A percentile compares a stretch with the other conserved stretches of the same genome.
Evolutionary conservation across 2,113 vertebrate genomes (phyloP).

Genomic region (Calidris pygmaea): DNA sequence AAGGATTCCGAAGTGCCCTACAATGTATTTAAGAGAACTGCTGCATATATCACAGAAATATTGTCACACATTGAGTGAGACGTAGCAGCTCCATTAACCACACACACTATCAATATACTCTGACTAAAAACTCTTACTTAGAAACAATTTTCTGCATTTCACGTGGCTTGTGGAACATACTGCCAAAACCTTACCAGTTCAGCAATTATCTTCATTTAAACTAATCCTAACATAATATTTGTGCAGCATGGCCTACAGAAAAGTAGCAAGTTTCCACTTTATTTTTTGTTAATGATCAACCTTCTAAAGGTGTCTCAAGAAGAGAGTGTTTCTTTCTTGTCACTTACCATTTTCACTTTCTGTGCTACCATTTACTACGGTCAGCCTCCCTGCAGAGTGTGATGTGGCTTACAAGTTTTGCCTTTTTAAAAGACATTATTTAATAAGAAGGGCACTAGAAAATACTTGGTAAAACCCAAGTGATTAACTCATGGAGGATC

Average conservation of each 20-base stretch:
- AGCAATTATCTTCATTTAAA: constrained; percentile 42
- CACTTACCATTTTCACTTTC: neutral
- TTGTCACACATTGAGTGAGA: neutral
- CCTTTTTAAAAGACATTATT: neutral
- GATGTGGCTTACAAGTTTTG: neutral
- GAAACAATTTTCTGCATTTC: neutral
- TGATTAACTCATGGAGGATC: neutral
- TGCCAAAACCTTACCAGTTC: constrained; percentile 8
- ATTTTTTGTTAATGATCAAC: constrained; percentile 1
- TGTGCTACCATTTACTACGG: neutral
- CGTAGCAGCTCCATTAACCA: neutral
- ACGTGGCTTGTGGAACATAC: neutral
- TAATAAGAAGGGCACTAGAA: neutral
- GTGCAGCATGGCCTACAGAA: neutral
- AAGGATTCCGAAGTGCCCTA: constrained; percentile 12
- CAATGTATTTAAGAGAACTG: neutral
- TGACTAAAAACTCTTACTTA: neutral
- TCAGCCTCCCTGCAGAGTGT: neutral
- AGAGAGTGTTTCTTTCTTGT: neutral
- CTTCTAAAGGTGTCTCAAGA: neutral
- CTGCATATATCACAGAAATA: neutral
- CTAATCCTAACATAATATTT: constrained; percentile 54
- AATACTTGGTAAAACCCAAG: neutral
- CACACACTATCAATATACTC: neutral
- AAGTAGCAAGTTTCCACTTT: constrained; percentile 27